These are phyloP conservation scores for Tympanoctomys barrerae DNA, from an alignment of 2,797 vertebrate genomes.

Conservation along the genomic window DNA sequence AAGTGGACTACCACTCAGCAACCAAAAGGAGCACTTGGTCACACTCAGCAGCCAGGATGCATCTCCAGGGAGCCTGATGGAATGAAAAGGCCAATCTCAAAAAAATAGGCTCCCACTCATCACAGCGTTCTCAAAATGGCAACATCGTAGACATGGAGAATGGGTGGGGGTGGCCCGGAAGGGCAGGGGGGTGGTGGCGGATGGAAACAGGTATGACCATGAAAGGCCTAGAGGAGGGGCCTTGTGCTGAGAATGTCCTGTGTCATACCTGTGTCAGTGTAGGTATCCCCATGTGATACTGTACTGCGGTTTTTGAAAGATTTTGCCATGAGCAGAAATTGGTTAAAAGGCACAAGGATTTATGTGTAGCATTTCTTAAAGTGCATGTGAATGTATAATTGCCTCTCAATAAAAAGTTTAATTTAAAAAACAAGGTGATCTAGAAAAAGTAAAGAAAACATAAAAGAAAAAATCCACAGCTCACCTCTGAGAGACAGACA, in stretches of 20 bases:
- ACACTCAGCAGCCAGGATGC: background rate
- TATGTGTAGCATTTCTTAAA: background rate
- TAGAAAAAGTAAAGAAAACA: conserved; percentile 29
- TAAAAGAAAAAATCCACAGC: background rate
- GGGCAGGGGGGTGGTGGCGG: background rate
- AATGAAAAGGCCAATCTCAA: background rate
- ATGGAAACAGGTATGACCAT: background rate
- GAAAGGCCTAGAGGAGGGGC: background rate
- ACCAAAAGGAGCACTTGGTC: background rate
- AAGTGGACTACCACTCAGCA: background rate
- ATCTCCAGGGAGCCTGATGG: background rate
- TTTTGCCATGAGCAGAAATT: background rate
- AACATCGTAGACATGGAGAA: background rate
- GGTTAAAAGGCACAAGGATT: background rate
- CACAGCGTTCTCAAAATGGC: background rate
- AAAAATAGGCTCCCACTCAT: background rate
- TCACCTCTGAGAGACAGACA: background rate
- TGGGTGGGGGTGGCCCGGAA: background rate
- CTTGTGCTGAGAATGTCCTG: background rate
- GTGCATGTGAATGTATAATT: background rate
- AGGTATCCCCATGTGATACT: background rate
- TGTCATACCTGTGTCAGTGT: background rate
- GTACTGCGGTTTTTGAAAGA: background rate
- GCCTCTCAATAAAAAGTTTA: background rate
- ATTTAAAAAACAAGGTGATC: background rate